These are phyloP conservation scores for Hydroisotoma schaefferi DNA, from an alignment of 2,888 invertebrate species.

Conservation along the genomic window DNA sequence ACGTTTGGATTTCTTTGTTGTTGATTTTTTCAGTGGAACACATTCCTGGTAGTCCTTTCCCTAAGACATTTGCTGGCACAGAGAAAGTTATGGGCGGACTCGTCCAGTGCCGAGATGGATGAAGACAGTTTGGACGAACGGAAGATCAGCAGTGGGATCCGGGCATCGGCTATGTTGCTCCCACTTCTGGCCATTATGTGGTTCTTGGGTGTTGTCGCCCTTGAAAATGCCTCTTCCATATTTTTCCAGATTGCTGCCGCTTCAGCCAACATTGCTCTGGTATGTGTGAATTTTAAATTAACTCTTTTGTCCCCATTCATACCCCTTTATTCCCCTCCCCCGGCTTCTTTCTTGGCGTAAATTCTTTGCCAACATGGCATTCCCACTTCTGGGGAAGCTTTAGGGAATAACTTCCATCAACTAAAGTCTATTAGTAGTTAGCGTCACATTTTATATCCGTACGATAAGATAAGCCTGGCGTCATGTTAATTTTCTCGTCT, in stretches of 20 bases:
- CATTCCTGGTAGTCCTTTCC: slow-evolving; percentile 52
- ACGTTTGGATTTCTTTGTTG: slow-evolving; percentile 5
- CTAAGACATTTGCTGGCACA: slow-evolving; percentile 49
- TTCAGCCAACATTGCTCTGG: slow-evolving; percentile 51
- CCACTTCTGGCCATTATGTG: slow-evolving; percentile 69
- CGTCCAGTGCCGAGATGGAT: slow-evolving; percentile 45
- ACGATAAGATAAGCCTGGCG: too few species aligned
- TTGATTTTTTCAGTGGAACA: slow-evolving; percentile 51
- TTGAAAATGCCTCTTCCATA: slow-evolving; percentile 61
- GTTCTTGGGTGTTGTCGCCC: slow-evolving; percentile 69
- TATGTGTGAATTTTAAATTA: slow-evolving; percentile 49
- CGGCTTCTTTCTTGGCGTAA: too few species aligned
- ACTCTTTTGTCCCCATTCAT: too few species aligned
- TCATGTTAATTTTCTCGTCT: too few species aligned
- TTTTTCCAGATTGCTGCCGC: slow-evolving; percentile 51
- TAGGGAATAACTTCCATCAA: too few species aligned
- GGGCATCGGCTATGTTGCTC: slow-evolving; percentile 65
- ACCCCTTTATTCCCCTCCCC: too few species aligned
- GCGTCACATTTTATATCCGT: too few species aligned
- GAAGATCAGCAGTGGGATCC: slow-evolving; percentile 50
- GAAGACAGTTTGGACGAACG: slow-evolving; percentile 48
- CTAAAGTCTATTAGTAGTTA: too few species aligned
- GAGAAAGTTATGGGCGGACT: slow-evolving; percentile 48
- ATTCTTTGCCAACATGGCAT: too few species aligned
- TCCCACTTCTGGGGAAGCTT: too few species aligned